A percentile compares a stretch with the other conserved stretches of the same genome.
These are phyloP conservation scores for Lagodon rhomboides DNA, from an alignment of 2,797 vertebrate species.

Conservation along the genomic window DNA sequence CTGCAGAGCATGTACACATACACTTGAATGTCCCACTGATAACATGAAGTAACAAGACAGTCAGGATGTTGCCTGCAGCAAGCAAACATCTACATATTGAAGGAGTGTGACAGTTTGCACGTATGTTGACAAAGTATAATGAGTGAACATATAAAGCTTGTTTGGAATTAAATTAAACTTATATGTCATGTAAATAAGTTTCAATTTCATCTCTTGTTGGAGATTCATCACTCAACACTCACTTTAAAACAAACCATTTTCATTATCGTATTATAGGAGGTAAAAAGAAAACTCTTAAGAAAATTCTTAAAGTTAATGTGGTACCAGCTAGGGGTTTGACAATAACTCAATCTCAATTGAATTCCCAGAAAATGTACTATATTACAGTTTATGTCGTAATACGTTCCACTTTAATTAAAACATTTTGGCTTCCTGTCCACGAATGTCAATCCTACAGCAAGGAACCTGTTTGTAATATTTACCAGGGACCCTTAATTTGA, in stretches of 20 bases:
- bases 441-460: neutral
- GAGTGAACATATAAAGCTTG: neutral
- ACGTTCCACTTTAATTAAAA: neutral
- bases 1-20: conserved; percentile 41
- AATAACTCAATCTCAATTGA: neutral
- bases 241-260: too few species aligned
- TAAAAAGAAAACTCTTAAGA: too few species aligned
- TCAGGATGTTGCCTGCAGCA: conserved; percentile 51
- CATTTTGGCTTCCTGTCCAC: neutral
- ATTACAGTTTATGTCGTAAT: too few species aligned
- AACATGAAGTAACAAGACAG: conserved; percentile 68
- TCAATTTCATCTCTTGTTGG: neutral
- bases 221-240: neutral
- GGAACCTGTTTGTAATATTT: neutral
- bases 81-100: conserved; percentile 45
- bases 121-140: neutral
- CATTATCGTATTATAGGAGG: too few species aligned
- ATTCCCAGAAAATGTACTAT: neutral
- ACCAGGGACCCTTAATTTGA: neutral
- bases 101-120: conserved; percentile 27
- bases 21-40: conserved; percentile 38
- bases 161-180: neutral
- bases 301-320: neutral
- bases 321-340: neutral
- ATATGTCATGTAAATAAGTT: neutral